phyloP scores from a whole-genome alignment of 2,797 vertebrate species.

The Spondyliosoma cantharus region DNA sequence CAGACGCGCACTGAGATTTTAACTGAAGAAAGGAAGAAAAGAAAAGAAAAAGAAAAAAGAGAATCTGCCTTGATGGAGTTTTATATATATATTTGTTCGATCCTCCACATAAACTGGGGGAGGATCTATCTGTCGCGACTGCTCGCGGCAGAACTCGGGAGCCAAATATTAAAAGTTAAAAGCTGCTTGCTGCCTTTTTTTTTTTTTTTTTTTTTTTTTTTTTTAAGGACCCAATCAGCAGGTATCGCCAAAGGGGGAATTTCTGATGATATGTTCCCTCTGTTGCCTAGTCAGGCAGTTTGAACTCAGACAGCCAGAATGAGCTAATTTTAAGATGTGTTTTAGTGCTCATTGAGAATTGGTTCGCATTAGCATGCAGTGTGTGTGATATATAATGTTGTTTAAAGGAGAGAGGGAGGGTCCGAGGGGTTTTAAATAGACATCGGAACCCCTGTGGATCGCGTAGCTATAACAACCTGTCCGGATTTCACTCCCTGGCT shows the following conservation, averaged over 20 bases:
- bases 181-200: constrained; percentile 66
- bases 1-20: constrained; percentile 74
- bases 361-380: constrained; percentile 87
- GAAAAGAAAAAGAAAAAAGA: constrained; percentile 5
- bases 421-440: constrained; percentile 90
- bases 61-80: constrained; percentile 44
- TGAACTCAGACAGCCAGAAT: constrained; percentile 83
- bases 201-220: constrained; percentile 73
- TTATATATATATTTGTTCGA: constrained; percentile 25
- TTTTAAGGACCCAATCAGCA: constrained; percentile 89
- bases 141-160: constrained; percentile 81
- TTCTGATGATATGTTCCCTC: constrained; percentile 85
- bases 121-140: constrained; percentile 80
- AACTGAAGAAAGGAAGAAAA: constrained; percentile 43
- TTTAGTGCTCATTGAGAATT: constrained; percentile 91
- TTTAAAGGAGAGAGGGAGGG: constrained; percentile 86
- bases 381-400: constrained; percentile 89
- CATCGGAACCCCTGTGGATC: constrained; percentile 89
- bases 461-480: constrained; percentile 95
- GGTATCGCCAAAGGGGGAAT: constrained; percentile 90
- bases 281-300: constrained; percentile 75
- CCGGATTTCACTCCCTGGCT: constrained; percentile 91
- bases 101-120: constrained; percentile 59
- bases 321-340: constrained; percentile 89
- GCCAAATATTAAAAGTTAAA: constrained; percentile 88